A percentile compares a stretch with the other conserved stretches of the same genome.
Evolutionary conservation across 2,113 vertebrate genomes (phyloP).

Genomic region (Trachemys scripta): DNA sequence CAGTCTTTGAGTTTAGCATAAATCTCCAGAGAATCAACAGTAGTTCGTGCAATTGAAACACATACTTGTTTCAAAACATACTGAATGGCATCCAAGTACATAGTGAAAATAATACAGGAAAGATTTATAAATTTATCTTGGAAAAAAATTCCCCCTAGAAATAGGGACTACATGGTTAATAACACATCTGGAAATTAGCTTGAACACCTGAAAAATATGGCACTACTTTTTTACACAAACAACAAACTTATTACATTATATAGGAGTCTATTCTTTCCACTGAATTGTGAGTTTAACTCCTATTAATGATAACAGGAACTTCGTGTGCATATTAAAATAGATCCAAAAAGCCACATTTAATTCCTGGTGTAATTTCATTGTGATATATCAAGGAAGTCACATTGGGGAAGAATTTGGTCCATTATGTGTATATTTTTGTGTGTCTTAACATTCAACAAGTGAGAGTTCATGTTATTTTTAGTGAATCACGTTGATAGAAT

Average conservation of each 20-base stretch:
- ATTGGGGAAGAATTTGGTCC: background rate
- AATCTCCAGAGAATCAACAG: background rate
- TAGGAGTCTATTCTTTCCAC: background rate
- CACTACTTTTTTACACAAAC: background rate
- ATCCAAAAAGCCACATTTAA: background rate
- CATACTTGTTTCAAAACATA: background rate
- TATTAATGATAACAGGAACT: background rate
- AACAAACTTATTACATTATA: background rate
- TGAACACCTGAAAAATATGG: constrained; percentile 4
- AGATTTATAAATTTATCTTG: background rate
- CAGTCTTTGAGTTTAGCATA: constrained; percentile 22
- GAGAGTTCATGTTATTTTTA: background rate
- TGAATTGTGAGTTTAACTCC: background rate
- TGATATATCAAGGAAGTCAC: background rate
- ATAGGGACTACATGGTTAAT: background rate
- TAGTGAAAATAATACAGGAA: background rate
- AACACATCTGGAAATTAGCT: constrained; percentile 42
- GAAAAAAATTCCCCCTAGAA: background rate
- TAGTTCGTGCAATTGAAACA: background rate
- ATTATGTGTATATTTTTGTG: background rate
- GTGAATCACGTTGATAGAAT: background rate
- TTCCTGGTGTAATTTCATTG: background rate
- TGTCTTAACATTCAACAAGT: background rate
- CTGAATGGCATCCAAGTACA: background rate
- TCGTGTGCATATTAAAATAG: background rate